Evolutionary conservation across 1,140 invertebrate species (phyloP).

Genomic region (Platyura marginata): DNA sequence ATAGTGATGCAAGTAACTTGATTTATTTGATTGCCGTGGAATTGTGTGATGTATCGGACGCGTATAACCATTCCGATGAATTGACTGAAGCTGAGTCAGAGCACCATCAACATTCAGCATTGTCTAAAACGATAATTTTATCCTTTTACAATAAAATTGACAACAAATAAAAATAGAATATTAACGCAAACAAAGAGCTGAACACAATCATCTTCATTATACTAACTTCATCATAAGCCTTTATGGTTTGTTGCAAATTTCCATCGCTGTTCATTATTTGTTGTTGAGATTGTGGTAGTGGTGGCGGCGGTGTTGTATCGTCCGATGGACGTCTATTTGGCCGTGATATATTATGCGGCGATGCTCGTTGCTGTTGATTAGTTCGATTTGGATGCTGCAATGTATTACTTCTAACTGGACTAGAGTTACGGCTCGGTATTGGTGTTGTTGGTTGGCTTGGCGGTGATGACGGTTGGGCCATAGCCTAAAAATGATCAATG

Average conservation of each 20-base stretch:
- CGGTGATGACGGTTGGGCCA: conserved; percentile 27
- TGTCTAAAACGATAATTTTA: conserved; percentile 7
- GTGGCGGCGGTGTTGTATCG: conserved; percentile 28
- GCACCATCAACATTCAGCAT: conserved; percentile 12
- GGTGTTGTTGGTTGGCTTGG: conserved; percentile 35
- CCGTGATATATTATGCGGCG: conserved; percentile 10
- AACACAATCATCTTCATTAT: not conserved
- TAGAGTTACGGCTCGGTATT: conserved; percentile 36
- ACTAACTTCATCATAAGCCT: conserved; percentile 16
- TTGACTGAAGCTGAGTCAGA: conserved; percentile 14
- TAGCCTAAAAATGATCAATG: too few relatives aligned
- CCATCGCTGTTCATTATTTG: conserved; percentile 6
- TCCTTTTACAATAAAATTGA: not conserved
- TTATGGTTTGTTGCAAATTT: conserved; percentile 12
- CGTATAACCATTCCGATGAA: conserved; percentile 20
- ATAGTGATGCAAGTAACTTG: conserved; percentile 7
- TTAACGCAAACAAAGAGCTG: not conserved
- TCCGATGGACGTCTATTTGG: conserved; percentile 23
- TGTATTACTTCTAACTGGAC: conserved; percentile 31
- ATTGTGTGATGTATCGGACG: conserved; percentile 10
- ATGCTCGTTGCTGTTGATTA: conserved; percentile 14
- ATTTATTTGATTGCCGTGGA: conserved; percentile 14
- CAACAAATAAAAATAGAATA: not conserved
- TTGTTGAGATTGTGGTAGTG: conserved; percentile 8
- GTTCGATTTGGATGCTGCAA: conserved; percentile 10